Evolutionary conservation across 2,113 vertebrate genomes (phyloP).

Genomic region (Psittacus erithacus): DNA sequence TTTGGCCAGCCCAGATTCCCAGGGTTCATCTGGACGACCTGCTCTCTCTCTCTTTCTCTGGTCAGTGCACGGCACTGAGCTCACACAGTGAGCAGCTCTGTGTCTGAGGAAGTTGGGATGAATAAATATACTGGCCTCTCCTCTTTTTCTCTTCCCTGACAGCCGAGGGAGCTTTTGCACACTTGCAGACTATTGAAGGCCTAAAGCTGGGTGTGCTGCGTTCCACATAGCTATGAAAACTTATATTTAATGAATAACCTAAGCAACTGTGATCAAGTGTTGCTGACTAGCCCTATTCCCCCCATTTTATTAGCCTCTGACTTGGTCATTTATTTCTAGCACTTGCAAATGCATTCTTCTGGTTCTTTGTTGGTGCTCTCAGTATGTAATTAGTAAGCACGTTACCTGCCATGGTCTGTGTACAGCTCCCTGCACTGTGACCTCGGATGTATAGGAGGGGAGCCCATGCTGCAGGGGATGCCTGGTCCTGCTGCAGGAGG

Average conservation of each 20-base stretch:
- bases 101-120: neutral
- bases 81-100: neutral
- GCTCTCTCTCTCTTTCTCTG: neutral
- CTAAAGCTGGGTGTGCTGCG: neutral
- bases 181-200: neutral
- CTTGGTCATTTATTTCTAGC: neutral
- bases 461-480: neutral
- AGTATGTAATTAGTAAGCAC: neutral
- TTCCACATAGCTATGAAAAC: neutral
- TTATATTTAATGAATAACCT: neutral
- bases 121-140: neutral
- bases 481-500: neutral
- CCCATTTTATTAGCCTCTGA: neutral
- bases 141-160: neutral
- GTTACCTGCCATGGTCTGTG: rapidly evolving
- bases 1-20: neutral
- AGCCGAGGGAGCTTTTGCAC: neutral
- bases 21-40: neutral
- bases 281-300: neutral
- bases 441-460: neutral
- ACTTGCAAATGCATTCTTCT: neutral
- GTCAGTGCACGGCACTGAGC: neutral
- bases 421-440: neutral
- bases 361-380: neutral
- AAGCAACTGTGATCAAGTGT: neutral